Evolutionary conservation across 2,113 vertebrate species (phyloP).

Genomic region (Sterrhoptilus dennistouni): DNA sequence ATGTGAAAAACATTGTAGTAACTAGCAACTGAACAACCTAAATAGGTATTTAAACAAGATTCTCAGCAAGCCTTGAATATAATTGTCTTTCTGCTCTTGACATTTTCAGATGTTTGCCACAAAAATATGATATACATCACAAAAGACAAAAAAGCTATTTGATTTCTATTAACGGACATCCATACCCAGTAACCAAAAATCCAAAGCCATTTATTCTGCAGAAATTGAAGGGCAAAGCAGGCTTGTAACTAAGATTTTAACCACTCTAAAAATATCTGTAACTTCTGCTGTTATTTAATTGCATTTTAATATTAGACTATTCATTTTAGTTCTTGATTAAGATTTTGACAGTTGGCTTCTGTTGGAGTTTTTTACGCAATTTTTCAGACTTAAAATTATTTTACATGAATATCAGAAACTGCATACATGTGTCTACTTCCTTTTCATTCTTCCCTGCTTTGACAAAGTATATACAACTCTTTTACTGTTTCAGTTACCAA

Average conservation of each 20-base stretch:
- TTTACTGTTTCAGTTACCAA: not conserved
- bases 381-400: not conserved
- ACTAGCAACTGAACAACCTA: not conserved
- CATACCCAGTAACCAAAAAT: not conserved
- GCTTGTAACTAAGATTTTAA: not conserved
- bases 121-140: not conserved
- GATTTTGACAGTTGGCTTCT: not conserved
- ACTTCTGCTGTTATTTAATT: not conserved
- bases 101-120: not conserved
- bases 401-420: not conserved
- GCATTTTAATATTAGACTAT: not conserved
- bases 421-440: not conserved
- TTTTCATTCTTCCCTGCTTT: not conserved
- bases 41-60: not conserved
- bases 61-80: not conserved
- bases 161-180: not conserved
- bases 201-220: not conserved
- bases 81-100: not conserved
- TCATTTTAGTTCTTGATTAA: not conserved
- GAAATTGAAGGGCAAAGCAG: not conserved
- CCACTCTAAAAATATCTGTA: not conserved
- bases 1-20: not conserved
- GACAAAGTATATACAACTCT: not conserved
- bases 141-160: not conserved
- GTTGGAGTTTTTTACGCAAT: not conserved